phyloP scores from a whole-genome alignment of 2,797 vertebrate species.

The Xenopus petersii region DNA sequence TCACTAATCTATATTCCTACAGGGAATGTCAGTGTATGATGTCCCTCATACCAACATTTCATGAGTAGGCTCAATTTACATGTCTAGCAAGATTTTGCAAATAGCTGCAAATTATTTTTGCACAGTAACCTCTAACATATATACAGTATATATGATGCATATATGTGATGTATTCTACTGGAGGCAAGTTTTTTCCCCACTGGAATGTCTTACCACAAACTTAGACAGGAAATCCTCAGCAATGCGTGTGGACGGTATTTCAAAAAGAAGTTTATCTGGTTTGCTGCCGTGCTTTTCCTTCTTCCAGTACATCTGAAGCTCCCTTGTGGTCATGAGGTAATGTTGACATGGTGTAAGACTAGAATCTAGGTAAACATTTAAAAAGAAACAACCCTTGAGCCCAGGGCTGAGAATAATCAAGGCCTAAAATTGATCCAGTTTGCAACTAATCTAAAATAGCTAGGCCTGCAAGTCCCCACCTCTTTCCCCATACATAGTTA shows the following conservation, averaged over 20 bases:
- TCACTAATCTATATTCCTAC: too few species aligned
- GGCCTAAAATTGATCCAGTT: not conserved
- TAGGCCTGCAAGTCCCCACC: too few species aligned
- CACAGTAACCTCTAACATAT: too few species aligned
- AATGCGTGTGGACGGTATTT: conserved; percentile 75
- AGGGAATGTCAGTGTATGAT: too few species aligned
- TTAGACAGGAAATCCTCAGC: conserved; percentile 68
- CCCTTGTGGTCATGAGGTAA: conserved; percentile 81
- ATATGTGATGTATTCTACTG: too few species aligned
- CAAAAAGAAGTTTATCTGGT: conserved; percentile 78
- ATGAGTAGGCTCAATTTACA: too few species aligned
- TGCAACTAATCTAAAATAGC: not conserved
- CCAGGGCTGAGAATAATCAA: not conserved
- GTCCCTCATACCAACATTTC: too few species aligned
- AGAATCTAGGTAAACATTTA: conserved; percentile 35
- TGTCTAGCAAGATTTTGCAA: too few species aligned
- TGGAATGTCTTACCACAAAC: conserved; percentile 77
- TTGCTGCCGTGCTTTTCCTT: conserved; percentile 68
- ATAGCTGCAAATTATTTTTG: too few species aligned
- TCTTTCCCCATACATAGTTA: too few species aligned
- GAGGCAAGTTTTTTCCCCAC: not conserved
- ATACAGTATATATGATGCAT: too few species aligned
- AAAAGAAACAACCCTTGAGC: not conserved
- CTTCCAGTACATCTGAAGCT: conserved; percentile 84
- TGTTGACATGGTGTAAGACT: conserved; percentile 48